Evolutionary conservation across 2,113 vertebrate genomes (phyloP).

Genomic region (Nymphicus hollandicus): DNA sequence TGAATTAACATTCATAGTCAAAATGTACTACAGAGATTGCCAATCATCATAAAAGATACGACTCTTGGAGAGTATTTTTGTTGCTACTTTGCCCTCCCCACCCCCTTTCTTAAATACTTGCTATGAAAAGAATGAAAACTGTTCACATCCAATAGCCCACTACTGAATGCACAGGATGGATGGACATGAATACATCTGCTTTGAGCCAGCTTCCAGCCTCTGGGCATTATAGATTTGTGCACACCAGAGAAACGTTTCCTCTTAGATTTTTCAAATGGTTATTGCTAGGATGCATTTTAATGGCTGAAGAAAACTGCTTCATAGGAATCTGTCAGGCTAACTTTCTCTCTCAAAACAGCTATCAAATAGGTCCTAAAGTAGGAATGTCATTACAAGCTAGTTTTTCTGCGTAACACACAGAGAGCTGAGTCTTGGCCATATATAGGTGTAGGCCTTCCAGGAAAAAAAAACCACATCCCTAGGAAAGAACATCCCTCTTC

Average conservation of each 20-base stretch:
- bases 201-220: neutral
- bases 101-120: neutral
- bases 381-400: neutral
- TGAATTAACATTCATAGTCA: neutral
- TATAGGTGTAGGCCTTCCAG: neutral
- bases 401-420: neutral
- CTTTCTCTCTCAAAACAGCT: neutral
- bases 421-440: neutral
- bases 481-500: neutral
- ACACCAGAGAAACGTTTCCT: neutral
- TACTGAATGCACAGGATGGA: neutral
- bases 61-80: neutral
- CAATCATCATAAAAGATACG: neutral
- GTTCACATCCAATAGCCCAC: neutral
- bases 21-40: neutral
- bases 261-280: neutral
- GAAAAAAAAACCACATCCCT: neutral
- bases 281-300: neutral
- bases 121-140: neutral
- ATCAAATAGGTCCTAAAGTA: neutral
- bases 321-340: neutral
- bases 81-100: accelerated
- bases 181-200: neutral
- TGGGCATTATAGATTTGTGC: neutral
- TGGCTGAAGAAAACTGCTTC: neutral